Base-by-base conservation (phyloP, 2,888 invertebrate genomes). In the Auanema freiburgensis region DNA sequence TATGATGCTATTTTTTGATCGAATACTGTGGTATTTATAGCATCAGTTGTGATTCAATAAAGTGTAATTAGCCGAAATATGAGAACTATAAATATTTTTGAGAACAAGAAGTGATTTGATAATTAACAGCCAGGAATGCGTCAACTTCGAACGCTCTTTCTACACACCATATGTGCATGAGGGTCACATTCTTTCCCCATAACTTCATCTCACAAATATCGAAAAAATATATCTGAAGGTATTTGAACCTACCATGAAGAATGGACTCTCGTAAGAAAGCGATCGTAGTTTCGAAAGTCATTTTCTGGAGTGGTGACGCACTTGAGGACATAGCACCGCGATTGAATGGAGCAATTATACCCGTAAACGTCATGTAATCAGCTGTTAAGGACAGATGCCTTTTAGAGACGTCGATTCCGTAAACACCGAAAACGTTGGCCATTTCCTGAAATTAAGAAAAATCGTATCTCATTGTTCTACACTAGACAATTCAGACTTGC, bases 311-410 rank as follows among this genome's bases (percentile, higher is more conserved):
- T 0, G 96, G 93, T 0, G 97, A 97, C 0, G 92, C 88, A n/a
- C 90, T 91, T 55, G 89, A 89, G 76, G 91, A 90, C 89, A 99
- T 92, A 10, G 94, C 82, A 77, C 89, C 89, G 24, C 98, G 88
- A 84, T 91, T 97, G 85, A 97, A 89, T 0, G 97, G 91, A 80
- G 90, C 90, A 83, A 91, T 94, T 0, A 88, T 87, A 0, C 98
- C 98, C 79, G 91, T 91, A 78, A 90, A 93, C 0, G 96, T 98
- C 97, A 99, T 97, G 84, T 96, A 97, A 86, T 98, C 97, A 0
- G 97, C 92, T 58, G 97, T 89, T 5, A 99, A 86, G 0, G 90
- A 89, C 79, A 99, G 88, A 88, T 99, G 98, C 24, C 97, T 88
- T 0, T 91, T 90, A 86, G 97, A 93, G 2, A 99, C 95, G 10